phyloP scores from a whole-genome alignment of 37 sponge, comb jelly and placozoan species.

The Haliclona indistincta region DNA sequence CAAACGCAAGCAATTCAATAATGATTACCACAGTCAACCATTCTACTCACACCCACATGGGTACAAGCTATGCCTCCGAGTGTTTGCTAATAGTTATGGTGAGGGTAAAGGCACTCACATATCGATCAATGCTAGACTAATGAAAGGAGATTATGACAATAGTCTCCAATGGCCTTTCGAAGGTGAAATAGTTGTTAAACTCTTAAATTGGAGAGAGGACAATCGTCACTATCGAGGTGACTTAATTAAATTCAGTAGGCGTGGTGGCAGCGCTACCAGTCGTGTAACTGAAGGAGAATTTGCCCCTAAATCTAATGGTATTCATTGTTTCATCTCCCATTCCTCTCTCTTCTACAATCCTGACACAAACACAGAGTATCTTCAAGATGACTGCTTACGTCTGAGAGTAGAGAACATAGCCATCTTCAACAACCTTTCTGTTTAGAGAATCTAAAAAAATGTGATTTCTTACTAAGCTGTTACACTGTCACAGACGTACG shows the following conservation, averaged over 20 bases:
- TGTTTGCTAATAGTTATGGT: constrained; percentile 6
- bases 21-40: neutral
- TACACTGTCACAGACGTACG: too few species aligned
- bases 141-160: constrained; percentile 42
- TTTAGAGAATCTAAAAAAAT: too few species aligned
- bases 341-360: neutral
- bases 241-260: neutral
- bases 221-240: neutral
- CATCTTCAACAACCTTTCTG: too few species aligned
- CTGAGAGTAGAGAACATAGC: neutral
- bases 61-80: constrained; percentile 33
- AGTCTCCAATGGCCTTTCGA: constrained; percentile 22
- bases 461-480: too few species aligned
- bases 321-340: neutral
- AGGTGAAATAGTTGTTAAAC: neutral
- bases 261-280: neutral
- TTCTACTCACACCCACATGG: constrained; percentile 25
- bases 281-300: constrained; percentile 1
- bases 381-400: constrained; percentile 6
- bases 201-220: neutral
- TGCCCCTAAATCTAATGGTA: neutral
- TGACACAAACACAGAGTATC: neutral
- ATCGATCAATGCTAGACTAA: neutral
- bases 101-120: neutral
- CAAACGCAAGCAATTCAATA: too few species aligned